Evolutionary conservation across 92 coral and sea anemone species (phyloP).

Genomic region (Paramuricea clavata): DNA sequence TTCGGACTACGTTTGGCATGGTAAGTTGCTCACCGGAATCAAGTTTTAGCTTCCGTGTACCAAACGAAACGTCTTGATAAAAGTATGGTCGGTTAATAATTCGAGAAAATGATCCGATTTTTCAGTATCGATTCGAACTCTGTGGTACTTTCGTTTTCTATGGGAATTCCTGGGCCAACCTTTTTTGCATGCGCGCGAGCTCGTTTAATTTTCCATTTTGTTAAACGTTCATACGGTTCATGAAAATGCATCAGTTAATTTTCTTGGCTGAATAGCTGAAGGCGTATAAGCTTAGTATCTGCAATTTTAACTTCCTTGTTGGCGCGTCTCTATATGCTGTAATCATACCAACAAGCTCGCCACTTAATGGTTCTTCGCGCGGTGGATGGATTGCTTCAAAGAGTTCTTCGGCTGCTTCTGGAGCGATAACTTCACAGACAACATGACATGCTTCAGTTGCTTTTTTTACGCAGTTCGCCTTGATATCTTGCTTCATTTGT

Average conservation of each 20-base stretch:
- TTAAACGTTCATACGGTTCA: conserved; percentile 65
- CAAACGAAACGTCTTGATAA: conserved; percentile 69
- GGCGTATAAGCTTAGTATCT: conserved; percentile 55
- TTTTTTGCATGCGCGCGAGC: conserved; percentile 62
- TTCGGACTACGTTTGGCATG: conserved; percentile 75
- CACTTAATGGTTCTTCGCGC: conserved; percentile 19
- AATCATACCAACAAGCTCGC: conserved; percentile 28
- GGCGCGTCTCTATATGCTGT: conserved; percentile 40
- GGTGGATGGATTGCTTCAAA: conserved; percentile 8
- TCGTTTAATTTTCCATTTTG: conserved; percentile 65
- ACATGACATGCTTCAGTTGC: not conserved
- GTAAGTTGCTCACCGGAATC: conserved; percentile 60
- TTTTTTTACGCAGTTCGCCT: not conserved
- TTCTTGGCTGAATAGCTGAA: conserved; percentile 30
- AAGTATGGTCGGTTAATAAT: conserved; percentile 69
- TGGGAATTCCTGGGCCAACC: conserved; percentile 59
- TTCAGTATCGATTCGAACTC: conserved; percentile 52
- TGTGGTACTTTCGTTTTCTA: conserved; percentile 48
- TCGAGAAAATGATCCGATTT: conserved; percentile 68
- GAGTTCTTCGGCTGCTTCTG: not conserved
- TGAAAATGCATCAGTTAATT: conserved; percentile 57
- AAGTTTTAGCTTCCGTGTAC: conserved; percentile 66
- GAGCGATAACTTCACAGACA: not conserved
- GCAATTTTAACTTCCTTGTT: conserved; percentile 35
- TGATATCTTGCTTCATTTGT: not conserved